These are phyloP conservation scores for Hypena proboscidalis DNA, from an alignment of 2,888 invertebrate genomes.

Conservation along the genomic window DNA sequence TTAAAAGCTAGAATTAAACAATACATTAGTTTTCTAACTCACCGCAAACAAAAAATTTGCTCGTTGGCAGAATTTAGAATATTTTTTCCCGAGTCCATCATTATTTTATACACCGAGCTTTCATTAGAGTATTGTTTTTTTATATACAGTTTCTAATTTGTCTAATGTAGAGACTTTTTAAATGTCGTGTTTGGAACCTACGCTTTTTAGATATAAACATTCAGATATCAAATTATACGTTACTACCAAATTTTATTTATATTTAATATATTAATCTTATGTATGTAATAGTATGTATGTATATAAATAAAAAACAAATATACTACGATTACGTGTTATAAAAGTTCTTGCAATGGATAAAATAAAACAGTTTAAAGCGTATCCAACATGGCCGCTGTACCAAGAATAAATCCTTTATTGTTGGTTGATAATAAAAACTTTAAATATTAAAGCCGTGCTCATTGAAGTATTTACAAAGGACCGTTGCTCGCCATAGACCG, in stretches of 20 bases:
- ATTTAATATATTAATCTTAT: too few relatives aligned
- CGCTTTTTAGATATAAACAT: too few relatives aligned
- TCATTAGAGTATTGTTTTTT: conserved; percentile 20
- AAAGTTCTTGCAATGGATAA: conserved; percentile 12
- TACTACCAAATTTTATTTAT: too few relatives aligned
- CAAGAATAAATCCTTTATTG: conserved; percentile 58
- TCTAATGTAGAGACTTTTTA: too few relatives aligned
- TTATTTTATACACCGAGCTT: conserved; percentile 21
- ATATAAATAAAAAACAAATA: too few relatives aligned
- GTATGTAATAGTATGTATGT: too few relatives aligned
- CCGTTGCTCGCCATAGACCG: conserved; percentile 47
- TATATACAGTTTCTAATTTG: neutral
- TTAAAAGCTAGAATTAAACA: conserved; percentile 20
- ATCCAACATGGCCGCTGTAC: conserved; percentile 52
- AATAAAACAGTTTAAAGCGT: conserved; percentile 34
- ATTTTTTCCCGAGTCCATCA: conserved; percentile 25
- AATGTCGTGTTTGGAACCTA: too few relatives aligned
- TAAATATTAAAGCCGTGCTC: conserved; percentile 65
- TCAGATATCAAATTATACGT: too few relatives aligned
- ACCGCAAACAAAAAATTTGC: conserved; percentile 27
- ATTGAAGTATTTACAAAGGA: conserved; percentile 60
- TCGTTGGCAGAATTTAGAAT: conserved; percentile 14
- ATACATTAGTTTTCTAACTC: conserved; percentile 33
- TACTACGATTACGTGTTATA: too few relatives aligned
- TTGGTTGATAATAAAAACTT: conserved; percentile 62